Evolutionary conservation across 2,888 invertebrate species (phyloP).

Genomic region (Stenodema calcarata): DNA sequence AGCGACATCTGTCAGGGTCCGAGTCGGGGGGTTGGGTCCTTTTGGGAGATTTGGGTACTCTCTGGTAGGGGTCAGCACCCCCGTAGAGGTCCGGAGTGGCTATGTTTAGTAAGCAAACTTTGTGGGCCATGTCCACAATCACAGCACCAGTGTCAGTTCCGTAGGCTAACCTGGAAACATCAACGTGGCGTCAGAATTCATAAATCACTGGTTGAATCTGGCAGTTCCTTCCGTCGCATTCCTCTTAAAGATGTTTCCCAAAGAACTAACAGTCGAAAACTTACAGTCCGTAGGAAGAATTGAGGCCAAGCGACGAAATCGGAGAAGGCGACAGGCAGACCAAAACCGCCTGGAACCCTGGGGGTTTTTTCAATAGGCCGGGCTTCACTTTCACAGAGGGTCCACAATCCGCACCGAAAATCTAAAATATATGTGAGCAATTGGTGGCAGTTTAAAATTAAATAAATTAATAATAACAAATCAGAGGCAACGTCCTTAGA

Average conservation of each 20-base stretch:
- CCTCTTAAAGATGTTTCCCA: not conserved
- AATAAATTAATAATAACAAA: not conserved
- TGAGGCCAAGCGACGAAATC: constrained; percentile 89
- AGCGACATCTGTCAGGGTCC: constrained; percentile 70
- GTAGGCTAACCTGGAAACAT: constrained; percentile 82
- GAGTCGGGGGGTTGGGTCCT: constrained; percentile 64
- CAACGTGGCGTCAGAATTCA: not conserved
- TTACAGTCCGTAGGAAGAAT: constrained; percentile 97
- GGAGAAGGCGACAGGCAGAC: constrained; percentile 90
- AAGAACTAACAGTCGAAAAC: constrained; percentile 62
- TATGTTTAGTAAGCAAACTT: constrained; percentile 85
- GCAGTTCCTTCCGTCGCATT: not conserved
- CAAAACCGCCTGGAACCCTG: constrained; percentile 97
- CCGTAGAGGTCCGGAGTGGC: constrained; percentile 92
- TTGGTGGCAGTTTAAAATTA: not conserved
- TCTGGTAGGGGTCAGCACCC: constrained; percentile 83
- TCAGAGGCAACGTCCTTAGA: too few relatives aligned
- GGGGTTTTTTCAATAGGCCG: constrained; percentile 81
- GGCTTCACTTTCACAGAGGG: constrained; percentile 71
- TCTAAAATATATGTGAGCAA: constrained; percentile 24
- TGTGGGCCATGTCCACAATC: constrained; percentile 92
- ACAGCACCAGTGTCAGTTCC: constrained; percentile 96
- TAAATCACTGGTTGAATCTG: not conserved
- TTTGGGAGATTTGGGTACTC: constrained; percentile 80
- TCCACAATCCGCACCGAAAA: constrained; percentile 51